phyloP scores from a whole-genome alignment of 2,113 vertebrate species.

The Hemichromis elongatus region DNA sequence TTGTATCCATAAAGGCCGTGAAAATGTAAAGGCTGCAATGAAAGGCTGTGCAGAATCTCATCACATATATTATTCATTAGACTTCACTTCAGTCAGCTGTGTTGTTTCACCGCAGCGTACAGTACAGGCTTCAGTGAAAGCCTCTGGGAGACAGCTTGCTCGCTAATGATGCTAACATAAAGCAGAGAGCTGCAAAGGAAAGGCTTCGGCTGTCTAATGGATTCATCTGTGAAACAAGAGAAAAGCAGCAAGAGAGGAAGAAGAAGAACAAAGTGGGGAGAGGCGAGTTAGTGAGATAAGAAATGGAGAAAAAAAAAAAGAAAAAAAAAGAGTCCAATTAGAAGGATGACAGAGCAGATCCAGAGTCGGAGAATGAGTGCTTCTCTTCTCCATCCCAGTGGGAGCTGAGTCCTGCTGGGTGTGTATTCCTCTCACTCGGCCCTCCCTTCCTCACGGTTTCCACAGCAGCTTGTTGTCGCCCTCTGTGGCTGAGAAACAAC shows the following conservation, averaged over 20 bases:
- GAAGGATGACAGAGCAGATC: background rate
- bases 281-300: background rate
- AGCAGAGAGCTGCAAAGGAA: background rate
- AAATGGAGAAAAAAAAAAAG: background rate
- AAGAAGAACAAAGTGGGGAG: background rate
- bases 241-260: background rate
- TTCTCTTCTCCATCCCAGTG: background rate
- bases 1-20: background rate
- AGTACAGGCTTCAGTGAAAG: slow-evolving; percentile 1
- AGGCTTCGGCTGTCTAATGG: background rate
- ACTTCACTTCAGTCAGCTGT: slow-evolving; percentile 21
- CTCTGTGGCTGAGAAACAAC: background rate
- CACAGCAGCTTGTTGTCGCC: slow-evolving; percentile 10
- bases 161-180: slow-evolving; percentile 19
- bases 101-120: background rate
- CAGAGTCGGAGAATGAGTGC: background rate
- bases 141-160: background rate
- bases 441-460: background rate
- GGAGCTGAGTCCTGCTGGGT: slow-evolving; percentile 8
- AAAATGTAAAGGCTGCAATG: background rate
- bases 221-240: background rate
- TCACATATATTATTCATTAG: slow-evolving; percentile 48
- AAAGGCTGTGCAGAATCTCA: slow-evolving; percentile 8
- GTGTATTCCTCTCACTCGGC: background rate
- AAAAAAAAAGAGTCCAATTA: background rate